Base-by-base conservation (phyloP, 2,888 invertebrate genomes). In the Metopia argyrocephala region DNA sequence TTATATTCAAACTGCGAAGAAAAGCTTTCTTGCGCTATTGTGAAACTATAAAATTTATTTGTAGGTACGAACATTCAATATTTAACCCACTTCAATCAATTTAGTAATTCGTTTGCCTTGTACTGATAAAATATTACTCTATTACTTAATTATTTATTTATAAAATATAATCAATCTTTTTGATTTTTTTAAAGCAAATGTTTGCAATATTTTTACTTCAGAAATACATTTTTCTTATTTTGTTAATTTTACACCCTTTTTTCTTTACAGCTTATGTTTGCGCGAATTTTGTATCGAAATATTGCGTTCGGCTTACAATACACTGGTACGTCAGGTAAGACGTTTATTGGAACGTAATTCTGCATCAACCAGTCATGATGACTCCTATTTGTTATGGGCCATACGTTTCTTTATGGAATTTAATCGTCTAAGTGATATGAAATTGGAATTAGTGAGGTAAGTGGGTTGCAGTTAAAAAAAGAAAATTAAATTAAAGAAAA, bases 361-460 rank as follows among this genome's bases (percentile, higher is more conserved):
- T 84, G 92, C 92, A 5, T 92, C 94, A 84, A 93, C 94, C 0
- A 95, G 95, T 87, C 94, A 97, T 89, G 98, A 98, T 91, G 97
- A 98, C 89, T 96, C 96, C 0, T 98, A 97, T 90, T 97, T 98
- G 90, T 92, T 98, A 82, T 98, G 98, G 97, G 95, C 96, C 6
- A 92, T 98, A 85, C 94, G 95, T 87, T 98, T 98, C 91, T 98
- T 98, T 91, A 98, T 98, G 97, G 97, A 97, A 91, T 98, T 98
- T 91, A 98, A 98, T 92, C 94, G 98, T 84, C 92, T 94, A 86
- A 94, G 96, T 89, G 94, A 95, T 86, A 96, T 96, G 88, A 93
- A 96, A 91, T 94, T 98, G 83, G 96, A 97, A 90, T 92, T 96
- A 85, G 95, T 98, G 84, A 96, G 97, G 96, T 96, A 91, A 91